Percentiles rank a stretch among this genome's conserved stretches.
These are phyloP conservation scores for Trigoniulus corallinus DNA, from an alignment of 1,140 invertebrate genomes.

Conservation along the genomic window DNA sequence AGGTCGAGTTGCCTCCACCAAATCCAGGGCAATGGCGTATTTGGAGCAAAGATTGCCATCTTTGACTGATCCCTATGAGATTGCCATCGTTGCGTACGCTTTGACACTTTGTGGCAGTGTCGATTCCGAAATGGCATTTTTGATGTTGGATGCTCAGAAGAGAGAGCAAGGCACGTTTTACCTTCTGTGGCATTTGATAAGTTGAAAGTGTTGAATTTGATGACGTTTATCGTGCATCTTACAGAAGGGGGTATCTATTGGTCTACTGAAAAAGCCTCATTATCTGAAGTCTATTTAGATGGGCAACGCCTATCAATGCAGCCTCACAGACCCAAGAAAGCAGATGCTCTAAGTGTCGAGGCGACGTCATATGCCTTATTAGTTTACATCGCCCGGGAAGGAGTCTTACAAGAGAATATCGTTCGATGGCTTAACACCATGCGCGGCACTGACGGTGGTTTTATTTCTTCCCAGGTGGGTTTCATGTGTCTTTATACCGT, in stretches of 20 bases:
- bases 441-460: constrained; percentile 35
- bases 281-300: constrained; percentile 36
- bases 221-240: too few species aligned
- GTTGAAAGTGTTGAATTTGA: too few species aligned
- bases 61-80: constrained; percentile 30
- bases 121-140: constrained; percentile 27
- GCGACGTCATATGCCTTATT: constrained; percentile 40
- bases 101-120: constrained; percentile 26
- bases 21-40: constrained; percentile 20
- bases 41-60: constrained; percentile 23
- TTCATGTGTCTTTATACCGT: too few species aligned
- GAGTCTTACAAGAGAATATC: constrained; percentile 33
- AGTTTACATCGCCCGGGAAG: constrained; percentile 29
- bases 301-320: constrained; percentile 31
- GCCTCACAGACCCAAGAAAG: constrained; percentile 38
- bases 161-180: constrained; percentile 40
- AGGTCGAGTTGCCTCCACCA: constrained; percentile 19
- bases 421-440: constrained; percentile 41
- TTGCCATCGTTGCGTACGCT: constrained; percentile 34
- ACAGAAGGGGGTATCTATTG: constrained; percentile 34
- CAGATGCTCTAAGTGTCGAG: constrained; percentile 33
- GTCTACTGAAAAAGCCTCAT: constrained; percentile 24
- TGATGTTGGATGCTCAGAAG: constrained; percentile 41
- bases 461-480: constrained; percentile 41
- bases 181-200: too few species aligned